These are phyloP conservation scores for Fragum whitleyi DNA, from an alignment of 2,888 invertebrate species.

Conservation along the genomic window DNA sequence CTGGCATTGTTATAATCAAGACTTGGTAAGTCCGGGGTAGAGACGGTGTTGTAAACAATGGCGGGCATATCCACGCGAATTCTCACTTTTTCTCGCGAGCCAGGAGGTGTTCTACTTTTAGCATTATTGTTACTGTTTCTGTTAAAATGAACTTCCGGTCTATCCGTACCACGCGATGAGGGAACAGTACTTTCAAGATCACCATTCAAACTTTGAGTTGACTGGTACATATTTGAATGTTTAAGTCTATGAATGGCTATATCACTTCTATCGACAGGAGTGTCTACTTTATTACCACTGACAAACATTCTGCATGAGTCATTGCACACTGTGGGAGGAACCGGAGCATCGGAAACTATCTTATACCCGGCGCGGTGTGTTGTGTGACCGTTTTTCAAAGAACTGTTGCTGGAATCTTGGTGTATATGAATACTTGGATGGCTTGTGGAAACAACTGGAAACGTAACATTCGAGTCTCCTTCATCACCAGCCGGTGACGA, in stretches of 20 bases:
- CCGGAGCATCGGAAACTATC: constrained; percentile 39
- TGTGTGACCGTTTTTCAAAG: constrained; percentile 11
- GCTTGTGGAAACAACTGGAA: constrained; percentile 2
- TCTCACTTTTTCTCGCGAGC: constrained; percentile 53
- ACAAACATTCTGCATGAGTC: constrained; percentile 60
- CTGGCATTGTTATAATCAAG: constrained; percentile 26
- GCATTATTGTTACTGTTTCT: constrained; percentile 15
- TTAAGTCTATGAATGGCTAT: constrained; percentile 32
- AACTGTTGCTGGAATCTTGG: constrained; percentile 29
- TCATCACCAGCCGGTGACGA: constrained; percentile 49
- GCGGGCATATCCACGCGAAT: constrained; percentile 78
- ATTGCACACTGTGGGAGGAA: constrained; percentile 53
- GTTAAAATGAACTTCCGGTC: constrained; percentile 12
- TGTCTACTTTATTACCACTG: constrained; percentile 55
- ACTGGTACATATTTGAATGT: not conserved
- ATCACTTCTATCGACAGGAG: constrained; percentile 33
- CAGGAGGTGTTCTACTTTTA: constrained; percentile 28
- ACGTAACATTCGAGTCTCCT: constrained; percentile 7
- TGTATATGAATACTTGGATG: constrained; percentile 29
- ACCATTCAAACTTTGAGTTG: constrained; percentile 6
- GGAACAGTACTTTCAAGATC: constrained; percentile 21
- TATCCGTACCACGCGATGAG: constrained; percentile 32
- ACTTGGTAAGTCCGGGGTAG: constrained; percentile 46
- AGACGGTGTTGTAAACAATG: constrained; percentile 74
- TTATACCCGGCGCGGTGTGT: constrained; percentile 28